A percentile compares a stretch with the other conserved stretches of the same genome.
phyloP scores from a whole-genome alignment of 2,888 invertebrate species.

The Mimas tiliae region DNA sequence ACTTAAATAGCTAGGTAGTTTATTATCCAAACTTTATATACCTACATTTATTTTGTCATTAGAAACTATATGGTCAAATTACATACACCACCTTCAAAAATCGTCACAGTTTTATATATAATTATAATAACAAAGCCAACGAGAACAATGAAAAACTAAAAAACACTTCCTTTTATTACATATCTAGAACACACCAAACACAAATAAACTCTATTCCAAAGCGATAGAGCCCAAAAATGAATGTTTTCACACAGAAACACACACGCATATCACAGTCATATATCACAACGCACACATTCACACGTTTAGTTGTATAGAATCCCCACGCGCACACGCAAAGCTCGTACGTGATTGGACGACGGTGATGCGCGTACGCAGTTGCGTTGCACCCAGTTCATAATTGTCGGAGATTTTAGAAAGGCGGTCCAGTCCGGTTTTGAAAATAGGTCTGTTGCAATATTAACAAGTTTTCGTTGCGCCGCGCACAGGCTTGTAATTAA shows the following conservation, averaged over 20 bases:
- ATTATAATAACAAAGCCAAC: conserved; percentile 20
- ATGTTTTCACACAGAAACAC: too few relatives aligned
- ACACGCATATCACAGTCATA: conserved; percentile 35
- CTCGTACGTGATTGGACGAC: conserved; percentile 50
- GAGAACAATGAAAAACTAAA: conserved; percentile 30
- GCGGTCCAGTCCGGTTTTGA: conserved; percentile 55
- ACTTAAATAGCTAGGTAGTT: too few relatives aligned
- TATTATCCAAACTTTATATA: neutral
- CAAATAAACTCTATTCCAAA: neutral
- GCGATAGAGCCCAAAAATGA: conserved; percentile 10
- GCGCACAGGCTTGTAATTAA: conserved; percentile 11
- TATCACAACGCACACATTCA: conserved; percentile 36
- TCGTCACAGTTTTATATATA: conserved; percentile 23
- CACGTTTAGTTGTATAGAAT: conserved; percentile 26
- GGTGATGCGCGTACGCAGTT: conserved; percentile 62
- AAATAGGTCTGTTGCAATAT: conserved; percentile 61
- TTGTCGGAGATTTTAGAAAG: conserved; percentile 82
- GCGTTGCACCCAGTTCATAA: conserved; percentile 76
- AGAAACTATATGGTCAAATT: conserved; percentile 11
- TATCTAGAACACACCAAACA: neutral
- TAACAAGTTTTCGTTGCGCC: conserved; percentile 24
- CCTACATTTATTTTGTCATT: conserved; percentile 8
- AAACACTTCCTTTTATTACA: conserved; percentile 27
- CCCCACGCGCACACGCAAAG: conserved; percentile 47
- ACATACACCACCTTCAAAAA: conserved; percentile 13